Base-by-base conservation (phyloP, 2,113 vertebrate species). In the Echinops telfairi region DNA sequence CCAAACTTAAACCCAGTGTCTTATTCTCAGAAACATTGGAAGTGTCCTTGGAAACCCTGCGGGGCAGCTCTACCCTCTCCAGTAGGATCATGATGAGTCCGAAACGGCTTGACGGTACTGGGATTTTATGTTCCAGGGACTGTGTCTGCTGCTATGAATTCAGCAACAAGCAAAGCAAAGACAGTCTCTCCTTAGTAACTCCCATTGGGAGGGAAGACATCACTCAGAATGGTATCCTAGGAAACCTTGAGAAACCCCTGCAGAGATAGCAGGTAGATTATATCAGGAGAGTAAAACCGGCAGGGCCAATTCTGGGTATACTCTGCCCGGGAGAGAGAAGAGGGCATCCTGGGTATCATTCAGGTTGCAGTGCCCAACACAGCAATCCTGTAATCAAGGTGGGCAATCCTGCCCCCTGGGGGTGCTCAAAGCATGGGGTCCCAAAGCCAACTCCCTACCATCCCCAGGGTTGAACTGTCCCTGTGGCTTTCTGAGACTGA, bases 171-270 rank as follows among this genome's bases (percentile, higher is more conserved):
- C 36, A 62, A 75, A 87, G 33, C 6, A 81, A 79, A n/a, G 76
- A 4, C 27, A 22, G 4, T 58, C 64, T 90, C 70, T 43, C 31
- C 14, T 70, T 80, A 17, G 29, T 10, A 86, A 58, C 47, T 90
- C 64, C 80, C 23, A 2, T 36, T 36, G 80, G 43, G 47, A 92
- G 16, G 36, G 38, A 90, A 95, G 84, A 79, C 4, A 66, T 29
- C 19, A 22, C 23, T 78, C 82, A 66, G 38, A 27, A 14, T 89
- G 58, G 36, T 75, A 1, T 71, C 85, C 78, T 60, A 31, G 53
- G 82, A 15, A 90, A 91, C 58, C 53, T 17, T 79, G 73, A 53
- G 68, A 78, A 53, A 11, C 79, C 78, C 93, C 83, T 82, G 36
- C 20, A 83, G 91, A 86, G 78, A 6, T 27, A 27, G 7, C 12